These are phyloP conservation scores for Conchocele bisecta DNA, from an alignment of 2,888 invertebrate species.

Conservation along the genomic window DNA sequence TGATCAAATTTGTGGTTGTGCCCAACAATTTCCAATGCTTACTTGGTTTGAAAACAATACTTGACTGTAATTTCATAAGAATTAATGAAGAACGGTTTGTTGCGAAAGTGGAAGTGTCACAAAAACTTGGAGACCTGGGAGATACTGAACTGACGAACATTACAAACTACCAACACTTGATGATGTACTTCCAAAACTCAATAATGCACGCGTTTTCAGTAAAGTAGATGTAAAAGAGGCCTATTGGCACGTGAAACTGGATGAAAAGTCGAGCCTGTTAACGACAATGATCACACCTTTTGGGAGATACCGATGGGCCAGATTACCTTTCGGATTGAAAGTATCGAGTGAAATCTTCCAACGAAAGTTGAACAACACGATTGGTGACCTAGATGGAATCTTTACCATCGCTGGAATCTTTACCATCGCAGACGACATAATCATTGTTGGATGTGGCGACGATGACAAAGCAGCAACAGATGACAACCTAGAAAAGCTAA, in stretches of 20 bases:
- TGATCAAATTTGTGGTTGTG: conserved; percentile 21
- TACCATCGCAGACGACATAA: conserved; percentile 46
- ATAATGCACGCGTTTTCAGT: conserved; percentile 52
- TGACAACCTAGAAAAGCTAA: conserved; percentile 36
- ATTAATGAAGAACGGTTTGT: conserved; percentile 30
- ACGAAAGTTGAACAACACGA: conserved; percentile 34
- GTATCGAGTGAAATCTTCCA: conserved; percentile 51
- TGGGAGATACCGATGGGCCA: conserved; percentile 45
- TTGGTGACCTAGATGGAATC: conserved; percentile 31
- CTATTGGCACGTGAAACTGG: conserved; percentile 54
- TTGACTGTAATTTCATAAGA: conserved; percentile 14
- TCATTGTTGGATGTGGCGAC: conserved; percentile 40
- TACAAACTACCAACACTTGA: conserved; percentile 51
- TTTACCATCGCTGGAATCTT: too few species aligned
- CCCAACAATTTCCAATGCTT: conserved; percentile 12
- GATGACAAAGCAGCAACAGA: conserved; percentile 15
- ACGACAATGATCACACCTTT: conserved; percentile 61
- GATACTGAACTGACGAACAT: conserved; percentile 33
- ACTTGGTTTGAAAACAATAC: conserved; percentile 23
- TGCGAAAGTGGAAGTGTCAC: conserved; percentile 5
- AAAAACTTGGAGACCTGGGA: conserved; percentile 26
- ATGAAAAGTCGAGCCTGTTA: conserved; percentile 42
- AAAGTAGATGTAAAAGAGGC: conserved; percentile 56
- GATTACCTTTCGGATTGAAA: conserved; percentile 42
- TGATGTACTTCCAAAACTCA: conserved; percentile 54